Evolutionary conservation across 1,140 invertebrate genomes (phyloP), one percentile per base, ranked within the genome.

Genomic region (Chelonus insularis): DNA sequence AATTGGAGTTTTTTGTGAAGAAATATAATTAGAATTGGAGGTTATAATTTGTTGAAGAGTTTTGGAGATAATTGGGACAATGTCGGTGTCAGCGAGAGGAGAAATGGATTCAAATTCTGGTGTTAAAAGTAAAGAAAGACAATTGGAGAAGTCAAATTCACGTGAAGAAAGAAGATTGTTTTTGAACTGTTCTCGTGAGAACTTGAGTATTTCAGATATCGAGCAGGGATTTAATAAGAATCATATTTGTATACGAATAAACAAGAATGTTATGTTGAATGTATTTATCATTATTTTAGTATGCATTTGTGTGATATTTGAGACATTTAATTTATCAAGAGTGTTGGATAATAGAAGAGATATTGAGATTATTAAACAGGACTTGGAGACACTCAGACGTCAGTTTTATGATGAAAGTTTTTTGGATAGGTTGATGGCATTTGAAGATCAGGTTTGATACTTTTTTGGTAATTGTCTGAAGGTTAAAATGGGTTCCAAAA

Each of bases 181-280:
- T 54, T 54, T 80, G 0, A 74, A 71, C n/a, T n/a, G n/a, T 54
- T 79, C 77, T 3, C 71, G 76, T 0, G 79, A 80, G 39, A 80
- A 79, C 57, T 48, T 80, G 16, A 79, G 68, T 21, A 72, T 79
- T 8, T 76, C 75, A 0, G 77, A 80, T 4, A 51, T 79, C 0
- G 78, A 81, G 8, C 73, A 74, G 23, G 72, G 72, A 0, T 74
- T 75, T 23, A 74, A 71, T 12, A 71, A 66, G 36, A 54, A 64
- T 9, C 41, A 36, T 1, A 60, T 63, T 23, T 68, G 57, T 50
- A 45, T 69, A 1, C 60, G 62, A 12, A 62, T 68, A 0, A 67
- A 60, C 6, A 70, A 61, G n/a, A 63, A 67, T 4, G 75, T 67
- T 5, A 14, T 73, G 0, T 20, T 80, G 4, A 75, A 69, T 18